Conservation (phyloP, 2,113 vertebrate genomes). For the Trinectes maculatus region DNA sequence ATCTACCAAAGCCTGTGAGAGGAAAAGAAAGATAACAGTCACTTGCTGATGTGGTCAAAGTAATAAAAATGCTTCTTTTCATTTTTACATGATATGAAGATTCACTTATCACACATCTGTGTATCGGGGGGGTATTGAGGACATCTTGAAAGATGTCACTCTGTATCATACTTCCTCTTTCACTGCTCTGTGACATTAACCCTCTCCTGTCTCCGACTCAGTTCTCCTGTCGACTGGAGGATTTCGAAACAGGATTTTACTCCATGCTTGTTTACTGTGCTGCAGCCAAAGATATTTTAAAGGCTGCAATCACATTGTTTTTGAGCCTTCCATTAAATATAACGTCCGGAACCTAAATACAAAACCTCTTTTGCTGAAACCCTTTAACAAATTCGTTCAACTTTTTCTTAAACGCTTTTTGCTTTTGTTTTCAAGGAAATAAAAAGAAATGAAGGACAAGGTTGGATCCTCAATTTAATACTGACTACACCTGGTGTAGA, state of each 20-base stretch:
- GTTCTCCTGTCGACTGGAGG: too few relatives aligned
- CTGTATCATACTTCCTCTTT: too few relatives aligned
- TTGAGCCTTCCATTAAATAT: too few relatives aligned
- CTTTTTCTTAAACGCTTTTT: neutral
- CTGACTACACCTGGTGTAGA: too few relatives aligned
- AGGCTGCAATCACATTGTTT: neutral
- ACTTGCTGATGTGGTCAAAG: neutral
- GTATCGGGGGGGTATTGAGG: too few relatives aligned
- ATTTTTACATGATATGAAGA: neutral
- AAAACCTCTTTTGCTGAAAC: neutral
- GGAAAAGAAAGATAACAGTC: neutral
- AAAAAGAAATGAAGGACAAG: neutral
- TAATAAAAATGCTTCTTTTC: neutral
- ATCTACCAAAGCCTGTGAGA: neutral
- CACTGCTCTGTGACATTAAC: conserved; percentile 1
- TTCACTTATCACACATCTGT: too few relatives aligned
- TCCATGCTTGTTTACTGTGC: neutral
- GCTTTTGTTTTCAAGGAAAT: too few relatives aligned
- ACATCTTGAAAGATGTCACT: too few relatives aligned
- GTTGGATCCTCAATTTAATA: neutral
- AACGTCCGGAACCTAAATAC: too few relatives aligned
- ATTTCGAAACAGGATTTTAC: neutral
- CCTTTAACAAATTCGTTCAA: neutral
- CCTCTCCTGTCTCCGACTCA: neutral
- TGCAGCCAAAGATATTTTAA: neutral